Conservation (phyloP, 2,888 invertebrate species). For the Calameuta idolon region DNA sequence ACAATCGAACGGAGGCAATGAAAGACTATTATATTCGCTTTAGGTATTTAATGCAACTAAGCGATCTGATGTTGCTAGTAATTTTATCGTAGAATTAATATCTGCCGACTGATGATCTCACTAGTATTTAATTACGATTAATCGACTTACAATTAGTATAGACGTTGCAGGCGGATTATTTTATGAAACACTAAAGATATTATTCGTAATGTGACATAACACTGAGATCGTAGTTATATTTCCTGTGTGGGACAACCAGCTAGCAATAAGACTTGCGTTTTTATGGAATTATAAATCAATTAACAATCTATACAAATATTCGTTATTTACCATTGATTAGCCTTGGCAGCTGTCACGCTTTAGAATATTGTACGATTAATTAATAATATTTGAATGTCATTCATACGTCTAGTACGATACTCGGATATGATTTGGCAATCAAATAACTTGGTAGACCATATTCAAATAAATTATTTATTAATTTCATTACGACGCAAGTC, state of each 20-base stretch:
- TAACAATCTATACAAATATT: background rate
- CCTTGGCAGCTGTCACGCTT: background rate
- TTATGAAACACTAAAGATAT: background rate
- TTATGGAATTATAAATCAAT: background rate
- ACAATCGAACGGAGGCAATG: background rate
- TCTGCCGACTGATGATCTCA: conserved; percentile 55
- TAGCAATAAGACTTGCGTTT: background rate
- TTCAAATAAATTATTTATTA: conserved; percentile 30
- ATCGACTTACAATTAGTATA: background rate
- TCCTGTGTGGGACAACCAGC: background rate
- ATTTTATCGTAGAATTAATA: conserved; percentile 34
- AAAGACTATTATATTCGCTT: conserved; percentile 1
- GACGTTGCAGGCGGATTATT: background rate
- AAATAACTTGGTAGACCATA: background rate
- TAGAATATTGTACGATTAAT: background rate
- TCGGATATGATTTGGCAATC: background rate
- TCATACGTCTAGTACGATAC: background rate
- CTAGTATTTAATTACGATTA: conserved; percentile 51
- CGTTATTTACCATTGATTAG: background rate
- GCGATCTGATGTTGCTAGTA: conserved; percentile 28
- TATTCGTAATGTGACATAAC: background rate
- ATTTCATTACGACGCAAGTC: background rate
- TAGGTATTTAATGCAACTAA: background rate
- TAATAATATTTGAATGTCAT: background rate
- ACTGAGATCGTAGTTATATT: background rate